phyloP scores from a whole-genome alignment of 2,888 invertebrate species.

The Philhelius pedissequus region DNA sequence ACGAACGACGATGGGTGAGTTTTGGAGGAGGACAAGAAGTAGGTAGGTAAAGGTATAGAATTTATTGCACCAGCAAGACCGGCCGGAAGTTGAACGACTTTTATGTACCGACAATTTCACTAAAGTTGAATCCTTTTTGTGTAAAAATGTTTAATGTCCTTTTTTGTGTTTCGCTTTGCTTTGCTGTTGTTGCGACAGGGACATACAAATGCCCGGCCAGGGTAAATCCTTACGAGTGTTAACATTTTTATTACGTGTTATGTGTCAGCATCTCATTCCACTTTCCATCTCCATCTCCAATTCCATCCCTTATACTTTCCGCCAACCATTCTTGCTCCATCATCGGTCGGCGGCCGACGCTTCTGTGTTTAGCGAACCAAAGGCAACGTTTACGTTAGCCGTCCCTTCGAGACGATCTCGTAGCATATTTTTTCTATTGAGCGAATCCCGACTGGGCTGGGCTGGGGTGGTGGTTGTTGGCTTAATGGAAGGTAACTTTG shows the following conservation, averaged over 20 bases:
- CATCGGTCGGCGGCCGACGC: too few relatives aligned
- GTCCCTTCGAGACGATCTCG: background rate
- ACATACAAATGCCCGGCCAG: slow-evolving; percentile 42
- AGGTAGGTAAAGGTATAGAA: background rate
- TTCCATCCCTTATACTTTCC: background rate
- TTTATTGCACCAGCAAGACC: slow-evolving; percentile 50
- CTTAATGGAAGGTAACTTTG: slow-evolving; percentile 26
- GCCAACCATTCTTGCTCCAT: background rate
- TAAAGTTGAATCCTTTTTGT: slow-evolving; percentile 65
- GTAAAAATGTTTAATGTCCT: slow-evolving; percentile 56
- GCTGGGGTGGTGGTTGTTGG: background rate
- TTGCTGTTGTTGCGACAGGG: slow-evolving; percentile 19
- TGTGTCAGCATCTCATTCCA: slow-evolving; percentile 25
- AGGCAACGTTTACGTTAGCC: slow-evolving; percentile 43
- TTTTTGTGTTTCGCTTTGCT: slow-evolving; percentile 24
- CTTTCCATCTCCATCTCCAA: too few relatives aligned
- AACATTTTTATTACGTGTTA: slow-evolving; percentile 67
- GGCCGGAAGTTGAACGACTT: slow-evolving; percentile 63
- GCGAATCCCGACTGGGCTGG: background rate
- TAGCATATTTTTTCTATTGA: slow-evolving; percentile 1
- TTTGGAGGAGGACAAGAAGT: background rate
- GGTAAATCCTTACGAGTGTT: slow-evolving; percentile 40
- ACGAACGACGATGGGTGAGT: background rate
- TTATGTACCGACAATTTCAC: slow-evolving; percentile 66
- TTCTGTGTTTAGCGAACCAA: slow-evolving; percentile 45